phyloP scores from a whole-genome alignment of 1,140 invertebrate genomes.

The Agrypnia vestita region DNA sequence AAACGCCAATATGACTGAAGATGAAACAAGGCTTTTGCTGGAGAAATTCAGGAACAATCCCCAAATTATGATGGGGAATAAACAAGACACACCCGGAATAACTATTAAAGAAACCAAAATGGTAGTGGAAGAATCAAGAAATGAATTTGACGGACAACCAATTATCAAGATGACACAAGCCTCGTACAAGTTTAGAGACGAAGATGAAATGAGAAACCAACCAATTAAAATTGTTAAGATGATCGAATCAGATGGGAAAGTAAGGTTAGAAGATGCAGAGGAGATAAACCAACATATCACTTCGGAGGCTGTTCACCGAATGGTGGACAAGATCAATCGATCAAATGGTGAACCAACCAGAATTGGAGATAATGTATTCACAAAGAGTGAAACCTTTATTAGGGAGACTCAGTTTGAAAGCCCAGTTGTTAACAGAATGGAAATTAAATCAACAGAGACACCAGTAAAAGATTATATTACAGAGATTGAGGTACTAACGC shows the following conservation, averaged over 20 bases:
- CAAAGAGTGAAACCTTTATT: constrained; percentile 11
- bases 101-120: constrained; percentile 64
- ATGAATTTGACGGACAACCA: constrained; percentile 46
- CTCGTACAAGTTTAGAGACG: constrained; percentile 57
- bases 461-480: constrained; percentile 63
- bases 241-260: constrained; percentile 61
- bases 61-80: constrained; percentile 64
- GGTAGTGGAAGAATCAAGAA: constrained; percentile 63
- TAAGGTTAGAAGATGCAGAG: constrained; percentile 28
- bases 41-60: constrained; percentile 70
- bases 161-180: constrained; percentile 55
- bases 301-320: constrained; percentile 42
- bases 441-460: constrained; percentile 25
- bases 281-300: constrained; percentile 2
- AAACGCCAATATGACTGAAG: constrained; percentile 68
- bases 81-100: constrained; percentile 67
- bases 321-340: constrained; percentile 46
- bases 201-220: constrained; percentile 66
- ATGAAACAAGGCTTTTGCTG: constrained; percentile 68
- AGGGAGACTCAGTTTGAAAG: not conserved
- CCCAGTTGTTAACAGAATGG: constrained; percentile 39
- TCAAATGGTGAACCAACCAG: constrained; percentile 36
- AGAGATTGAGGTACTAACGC: constrained; percentile 70
- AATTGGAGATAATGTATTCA: not conserved
- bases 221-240: constrained; percentile 56